Evolutionary conservation across 1,140 invertebrate species (phyloP).

Genomic region (Leptestheria dahalacensis): DNA sequence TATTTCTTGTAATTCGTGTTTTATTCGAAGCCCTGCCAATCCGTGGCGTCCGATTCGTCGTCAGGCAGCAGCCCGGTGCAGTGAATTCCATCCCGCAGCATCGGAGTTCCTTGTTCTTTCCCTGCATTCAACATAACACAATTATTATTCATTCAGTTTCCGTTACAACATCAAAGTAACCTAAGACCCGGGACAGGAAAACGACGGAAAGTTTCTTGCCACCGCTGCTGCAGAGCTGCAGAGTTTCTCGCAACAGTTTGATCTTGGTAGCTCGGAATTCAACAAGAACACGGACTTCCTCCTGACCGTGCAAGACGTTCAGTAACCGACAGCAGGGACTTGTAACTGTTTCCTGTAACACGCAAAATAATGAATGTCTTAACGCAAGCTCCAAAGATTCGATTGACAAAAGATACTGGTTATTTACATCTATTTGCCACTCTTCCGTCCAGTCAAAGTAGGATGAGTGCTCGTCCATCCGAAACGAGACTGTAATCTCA

Average conservation of each 20-base stretch:
- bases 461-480: background rate
- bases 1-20: background rate
- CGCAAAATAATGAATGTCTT: no score
- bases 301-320: background rate
- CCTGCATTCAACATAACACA: conserved; percentile 8
- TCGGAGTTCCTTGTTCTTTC: conserved; percentile 15
- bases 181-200: conserved; percentile 8
- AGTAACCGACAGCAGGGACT: background rate
- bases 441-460: background rate
- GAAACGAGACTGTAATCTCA: background rate
- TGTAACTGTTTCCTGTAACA: background rate
- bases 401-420: background rate
- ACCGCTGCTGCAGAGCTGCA: background rate
- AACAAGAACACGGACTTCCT: background rate
- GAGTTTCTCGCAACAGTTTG: background rate
- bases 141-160: no score
- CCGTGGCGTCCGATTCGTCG: conserved; percentile 15
- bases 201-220: background rate
- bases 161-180: background rate
- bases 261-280: background rate
- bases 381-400: no score
- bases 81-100: conserved; percentile 12
- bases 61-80: conserved; percentile 9
- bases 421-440: background rate
- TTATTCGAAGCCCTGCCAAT: conserved; percentile 17